Conservation (phyloP, 1,140 invertebrate species). For the Drosophila suzukii region DNA sequence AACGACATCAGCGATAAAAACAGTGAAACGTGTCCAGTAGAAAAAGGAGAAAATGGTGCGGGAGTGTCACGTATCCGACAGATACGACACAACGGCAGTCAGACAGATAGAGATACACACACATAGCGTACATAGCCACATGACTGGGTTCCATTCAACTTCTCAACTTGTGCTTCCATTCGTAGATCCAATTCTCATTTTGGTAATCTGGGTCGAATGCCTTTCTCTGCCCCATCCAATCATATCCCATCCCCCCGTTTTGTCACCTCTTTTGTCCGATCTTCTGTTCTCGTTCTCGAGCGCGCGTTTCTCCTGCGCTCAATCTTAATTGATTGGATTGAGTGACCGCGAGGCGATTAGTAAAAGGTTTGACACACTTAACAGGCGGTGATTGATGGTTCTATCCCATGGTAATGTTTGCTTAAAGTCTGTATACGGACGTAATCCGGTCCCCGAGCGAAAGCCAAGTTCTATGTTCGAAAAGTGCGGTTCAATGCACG, state of each 20-base stretch:
- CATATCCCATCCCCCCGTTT: background rate
- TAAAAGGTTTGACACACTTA: conserved; percentile 47
- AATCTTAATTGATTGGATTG: conserved; percentile 48
- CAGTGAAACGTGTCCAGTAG: conserved; percentile 45
- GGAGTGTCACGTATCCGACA: conserved; percentile 52
- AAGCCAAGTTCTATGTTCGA: background rate
- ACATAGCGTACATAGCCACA: conserved; percentile 12
- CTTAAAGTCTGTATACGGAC: background rate
- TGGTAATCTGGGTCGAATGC: conserved; percentile 4
- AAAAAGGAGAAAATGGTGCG: conserved; percentile 18
- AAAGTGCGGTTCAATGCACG: background rate
- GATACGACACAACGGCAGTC: conserved; percentile 15
- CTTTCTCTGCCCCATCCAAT: background rate
- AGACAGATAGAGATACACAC: conserved; percentile 10
- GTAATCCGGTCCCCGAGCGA: conserved; percentile 3
- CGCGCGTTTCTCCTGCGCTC: conserved; percentile 15
- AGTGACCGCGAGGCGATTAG: conserved; percentile 46
- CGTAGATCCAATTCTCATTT: background rate
- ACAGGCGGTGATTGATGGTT: conserved; percentile 38
- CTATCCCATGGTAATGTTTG: conserved; percentile 1
- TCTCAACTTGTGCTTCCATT: background rate
- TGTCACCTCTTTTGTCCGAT: conserved; percentile 38
- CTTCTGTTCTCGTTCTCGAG: conserved; percentile 16
- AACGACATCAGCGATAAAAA: conserved; percentile 55
- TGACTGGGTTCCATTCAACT: background rate